These are phyloP conservation scores for Aelia acuminata DNA, from an alignment of 2,888 invertebrate genomes.

Conservation along the genomic window DNA sequence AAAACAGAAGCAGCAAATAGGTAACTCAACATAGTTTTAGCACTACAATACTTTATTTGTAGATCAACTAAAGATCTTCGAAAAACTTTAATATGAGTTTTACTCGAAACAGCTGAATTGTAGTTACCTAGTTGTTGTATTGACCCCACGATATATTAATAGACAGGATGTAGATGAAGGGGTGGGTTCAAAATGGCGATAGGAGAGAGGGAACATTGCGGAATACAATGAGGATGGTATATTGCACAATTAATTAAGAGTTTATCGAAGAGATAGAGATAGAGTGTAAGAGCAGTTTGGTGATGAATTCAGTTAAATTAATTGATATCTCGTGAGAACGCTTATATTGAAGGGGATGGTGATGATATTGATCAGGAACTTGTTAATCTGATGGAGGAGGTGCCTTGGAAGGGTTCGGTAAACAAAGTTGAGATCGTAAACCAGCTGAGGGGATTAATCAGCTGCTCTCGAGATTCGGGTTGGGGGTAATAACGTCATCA, in stretches of 20 bases:
- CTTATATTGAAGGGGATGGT: background rate
- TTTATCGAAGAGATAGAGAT: background rate
- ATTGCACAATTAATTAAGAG: background rate
- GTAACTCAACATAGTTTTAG: too few relatives aligned
- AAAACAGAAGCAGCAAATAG: too few relatives aligned
- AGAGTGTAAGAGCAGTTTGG: background rate
- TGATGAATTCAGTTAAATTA: background rate
- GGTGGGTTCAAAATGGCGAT: background rate
- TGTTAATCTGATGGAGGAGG: background rate
- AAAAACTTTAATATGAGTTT: too few relatives aligned
- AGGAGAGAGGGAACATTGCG: background rate
- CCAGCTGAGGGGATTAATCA: background rate
- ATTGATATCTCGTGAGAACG: background rate
- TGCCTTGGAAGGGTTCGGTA: background rate
- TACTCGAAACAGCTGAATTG: too few relatives aligned
- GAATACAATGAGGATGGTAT: background rate
- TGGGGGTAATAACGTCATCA: background rate
- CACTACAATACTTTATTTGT: too few relatives aligned
- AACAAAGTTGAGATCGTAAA: conserved; percentile 2
- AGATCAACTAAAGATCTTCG: too few relatives aligned
- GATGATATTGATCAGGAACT: background rate
- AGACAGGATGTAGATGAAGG: too few relatives aligned
- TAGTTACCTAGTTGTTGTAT: too few relatives aligned
- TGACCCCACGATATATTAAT: too few relatives aligned
- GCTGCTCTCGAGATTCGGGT: background rate